phyloP scores from a whole-genome alignment of 2,888 invertebrate species.

The Flabesymbios commensalis region DNA sequence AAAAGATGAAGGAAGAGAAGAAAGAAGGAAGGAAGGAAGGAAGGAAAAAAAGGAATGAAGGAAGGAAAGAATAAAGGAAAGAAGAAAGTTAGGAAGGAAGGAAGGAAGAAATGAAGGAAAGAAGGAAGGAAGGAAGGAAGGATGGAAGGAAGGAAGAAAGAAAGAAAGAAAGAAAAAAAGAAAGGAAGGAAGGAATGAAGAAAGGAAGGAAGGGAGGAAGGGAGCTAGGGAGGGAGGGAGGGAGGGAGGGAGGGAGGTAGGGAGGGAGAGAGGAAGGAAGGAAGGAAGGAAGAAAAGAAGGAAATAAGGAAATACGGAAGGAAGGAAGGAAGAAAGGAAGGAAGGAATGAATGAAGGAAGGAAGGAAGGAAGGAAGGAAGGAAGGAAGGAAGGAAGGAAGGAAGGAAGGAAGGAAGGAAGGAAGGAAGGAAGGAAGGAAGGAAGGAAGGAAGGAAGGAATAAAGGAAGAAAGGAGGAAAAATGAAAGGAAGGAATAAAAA shows the following conservation, averaged over 20 bases:
- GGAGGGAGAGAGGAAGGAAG: neutral
- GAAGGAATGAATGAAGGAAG: neutral
- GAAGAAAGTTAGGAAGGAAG: no score
- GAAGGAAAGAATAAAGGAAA: neutral
- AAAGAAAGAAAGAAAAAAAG: neutral
- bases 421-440: slow-evolving; percentile 1
- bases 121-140: neutral
- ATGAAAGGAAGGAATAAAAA: neutral
- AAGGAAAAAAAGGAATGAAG: neutral
- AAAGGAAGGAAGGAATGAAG: neutral
- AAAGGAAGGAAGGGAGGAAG: neutral
- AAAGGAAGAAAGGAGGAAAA: neutral
- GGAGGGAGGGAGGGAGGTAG: no score
- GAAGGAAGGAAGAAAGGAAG: neutral
- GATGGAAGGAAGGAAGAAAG: neutral
- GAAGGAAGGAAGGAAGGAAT: neutral
- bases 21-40: neutral
- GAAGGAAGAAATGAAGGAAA: neutral
- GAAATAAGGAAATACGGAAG: neutral
- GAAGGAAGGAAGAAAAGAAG: neutral
- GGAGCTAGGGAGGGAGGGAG: no score
- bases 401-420: neutral
- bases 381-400: neutral
- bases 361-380: neutral
- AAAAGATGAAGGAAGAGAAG: no score